Evolutionary conservation across 1,140 invertebrate genomes (phyloP).

Genomic region (Cotesia typhae): DNA sequence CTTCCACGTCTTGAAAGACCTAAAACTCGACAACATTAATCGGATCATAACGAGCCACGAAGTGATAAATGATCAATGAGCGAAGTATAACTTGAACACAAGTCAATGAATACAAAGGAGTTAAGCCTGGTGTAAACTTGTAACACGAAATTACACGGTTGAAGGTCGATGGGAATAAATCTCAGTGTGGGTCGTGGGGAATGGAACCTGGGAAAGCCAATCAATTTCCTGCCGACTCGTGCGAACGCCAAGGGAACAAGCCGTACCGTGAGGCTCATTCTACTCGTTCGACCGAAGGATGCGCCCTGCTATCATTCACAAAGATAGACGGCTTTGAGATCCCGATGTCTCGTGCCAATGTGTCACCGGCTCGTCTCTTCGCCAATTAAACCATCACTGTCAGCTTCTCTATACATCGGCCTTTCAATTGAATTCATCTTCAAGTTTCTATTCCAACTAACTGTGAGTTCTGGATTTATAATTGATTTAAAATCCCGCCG

Average conservation of each 20-base stretch:
- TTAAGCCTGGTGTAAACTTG: slow-evolving; percentile 6
- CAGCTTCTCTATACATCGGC: slow-evolving; percentile 4
- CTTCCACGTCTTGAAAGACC: no score
- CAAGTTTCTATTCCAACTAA: slow-evolving; percentile 3
- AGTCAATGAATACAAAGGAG: slow-evolving; percentile 1
- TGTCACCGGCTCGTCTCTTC: slow-evolving; percentile 34
- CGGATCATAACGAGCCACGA: no score
- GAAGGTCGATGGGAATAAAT: slow-evolving; percentile 22
- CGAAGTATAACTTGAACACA: neutral
- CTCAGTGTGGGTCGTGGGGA: neutral
- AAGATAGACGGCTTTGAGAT: slow-evolving; percentile 35
- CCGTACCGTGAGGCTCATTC: slow-evolving; percentile 3
- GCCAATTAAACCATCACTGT: slow-evolving; percentile 33
- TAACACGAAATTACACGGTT: slow-evolving; percentile 18
- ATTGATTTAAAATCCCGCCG: no score
- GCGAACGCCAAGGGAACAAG: slow-evolving; percentile 16
- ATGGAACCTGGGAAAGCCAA: slow-evolving; percentile 28
- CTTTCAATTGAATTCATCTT: slow-evolving; percentile 22
- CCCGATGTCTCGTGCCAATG: slow-evolving; percentile 36
- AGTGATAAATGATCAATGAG: neutral
- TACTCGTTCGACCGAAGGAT: slow-evolving; percentile 27
- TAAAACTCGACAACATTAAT: no score
- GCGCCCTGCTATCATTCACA: slow-evolving; percentile 32
- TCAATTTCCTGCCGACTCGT: slow-evolving; percentile 35
- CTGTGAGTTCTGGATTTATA: no score